Base-by-base conservation (phyloP, 2,797 vertebrate species). In the Urosaurus nigricauda region DNA sequence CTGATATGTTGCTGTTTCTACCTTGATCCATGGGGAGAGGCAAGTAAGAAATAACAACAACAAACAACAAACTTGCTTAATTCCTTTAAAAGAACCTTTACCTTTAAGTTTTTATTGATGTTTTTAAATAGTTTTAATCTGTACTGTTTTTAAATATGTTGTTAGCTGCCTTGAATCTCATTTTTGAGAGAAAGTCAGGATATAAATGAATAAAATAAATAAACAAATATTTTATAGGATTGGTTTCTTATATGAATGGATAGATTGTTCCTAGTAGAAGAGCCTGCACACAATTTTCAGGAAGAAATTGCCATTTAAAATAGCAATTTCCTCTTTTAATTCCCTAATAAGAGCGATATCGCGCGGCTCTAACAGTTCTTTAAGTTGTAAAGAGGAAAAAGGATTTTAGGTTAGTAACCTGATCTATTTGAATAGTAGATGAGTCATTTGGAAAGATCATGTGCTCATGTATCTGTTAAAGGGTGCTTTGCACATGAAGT, bases 401-500 rank as follows among this genome's bases (percentile, higher is more conserved):
- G 24, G 53, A 58, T 47, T 86, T 88, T 37, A 53, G 51, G n/a
- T 53, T 47, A 70, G 32, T 81, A 71, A 70, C 73, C 16, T 29
- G 53, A 70, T 29, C 26, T 81, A 68, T 85, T 37, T 83, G 37
- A 85, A 84, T 40, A 85, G 43, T 26, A 40, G 29, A 70, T 86
- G 51, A 85, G 47, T 80, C 43, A 43, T 73, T 82, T 71, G 16
- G 75, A 63, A 63, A 29, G 40, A 70, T 40, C 82, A 58, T 56
- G 29, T 79, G 75, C 26, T 74, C 14, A 35, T 47, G 56, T 68
- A 51, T 89, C 40, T 86, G 17, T 86, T 53, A 63, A 51, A 70
- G 79, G 47, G 32, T 40, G 51, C 58, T 81, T 35, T 81, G 32
- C 12, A 37, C 11, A 63, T n/a, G 47, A 40, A 60, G 43, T 79